Percentiles rank a stretch among this genome's conserved stretches.
Conservation (phyloP, 2,888 invertebrate species). For the Eupsilia transversa region DNA sequence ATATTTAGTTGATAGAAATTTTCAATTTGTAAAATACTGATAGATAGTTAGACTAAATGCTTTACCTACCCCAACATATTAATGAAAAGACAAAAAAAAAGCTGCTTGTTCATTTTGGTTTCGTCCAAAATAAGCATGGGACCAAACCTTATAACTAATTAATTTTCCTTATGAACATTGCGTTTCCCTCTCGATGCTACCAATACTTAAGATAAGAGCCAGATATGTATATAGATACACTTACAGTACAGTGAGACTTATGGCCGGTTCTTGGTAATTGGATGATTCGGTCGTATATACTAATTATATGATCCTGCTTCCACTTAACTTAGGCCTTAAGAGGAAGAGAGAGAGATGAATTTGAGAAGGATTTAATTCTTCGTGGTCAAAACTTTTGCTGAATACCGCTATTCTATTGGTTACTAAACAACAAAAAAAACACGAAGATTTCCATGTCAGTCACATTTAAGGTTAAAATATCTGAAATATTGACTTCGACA, state of each 20-base stretch:
- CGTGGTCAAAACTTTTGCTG: not conserved
- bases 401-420: not conserved
- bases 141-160: not conserved
- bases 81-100: not conserved
- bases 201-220: slow-evolving; percentile 26
- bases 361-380: not conserved
- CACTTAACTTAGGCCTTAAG: not conserved
- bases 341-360: not conserved
- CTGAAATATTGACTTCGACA: not conserved
- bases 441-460: not conserved
- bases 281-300: slow-evolving; percentile 10
- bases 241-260: too few species aligned
- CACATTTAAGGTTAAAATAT: not conserved
- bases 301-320: slow-evolving; percentile 14
- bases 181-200: slow-evolving; percentile 12
- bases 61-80: not conserved
- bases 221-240: too few species aligned
- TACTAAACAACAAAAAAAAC: not conserved
- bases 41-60: not conserved
- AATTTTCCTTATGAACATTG: not conserved
- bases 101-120: not conserved
- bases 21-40: not conserved
- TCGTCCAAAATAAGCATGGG: not conserved
- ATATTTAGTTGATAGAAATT: not conserved
- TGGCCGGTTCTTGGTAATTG: slow-evolving; percentile 20